phyloP scores from a whole-genome alignment of 2,888 invertebrate species.

The Erynnis tages region DNA sequence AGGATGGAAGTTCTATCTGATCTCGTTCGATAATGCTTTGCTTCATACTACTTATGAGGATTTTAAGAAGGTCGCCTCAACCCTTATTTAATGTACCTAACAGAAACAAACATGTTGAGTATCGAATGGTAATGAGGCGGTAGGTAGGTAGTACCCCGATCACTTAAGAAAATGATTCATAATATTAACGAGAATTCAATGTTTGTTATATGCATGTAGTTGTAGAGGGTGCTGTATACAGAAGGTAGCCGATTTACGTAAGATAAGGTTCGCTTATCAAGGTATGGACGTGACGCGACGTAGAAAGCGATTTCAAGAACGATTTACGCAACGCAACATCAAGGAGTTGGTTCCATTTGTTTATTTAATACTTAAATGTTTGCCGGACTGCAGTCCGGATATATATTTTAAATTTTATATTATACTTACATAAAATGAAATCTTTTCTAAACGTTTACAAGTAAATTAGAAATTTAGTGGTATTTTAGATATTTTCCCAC shows the following conservation, averaged over 20 bases:
- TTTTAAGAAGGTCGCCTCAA: too few species aligned
- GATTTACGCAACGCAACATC: slow-evolving; percentile 57
- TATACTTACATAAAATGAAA: not conserved
- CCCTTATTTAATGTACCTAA: too few species aligned
- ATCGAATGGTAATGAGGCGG: too few species aligned
- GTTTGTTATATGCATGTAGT: slow-evolving; percentile 7
- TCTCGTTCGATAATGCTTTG: too few species aligned
- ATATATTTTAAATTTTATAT: not conserved
- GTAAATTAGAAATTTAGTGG: too few species aligned
- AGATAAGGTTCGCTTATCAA: slow-evolving; percentile 54
- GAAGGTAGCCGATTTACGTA: slow-evolving; percentile 54
- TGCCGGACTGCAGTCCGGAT: not conserved
- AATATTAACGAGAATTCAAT: slow-evolving; percentile 8
- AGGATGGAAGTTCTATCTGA: too few species aligned
- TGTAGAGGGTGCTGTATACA: slow-evolving; percentile 7
- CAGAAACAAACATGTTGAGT: too few species aligned
- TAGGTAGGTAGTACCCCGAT: too few species aligned
- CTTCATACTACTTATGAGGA: too few species aligned
- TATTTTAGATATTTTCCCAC: too few species aligned
- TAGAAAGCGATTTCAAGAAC: slow-evolving; percentile 73
- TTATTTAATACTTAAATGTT: not conserved
- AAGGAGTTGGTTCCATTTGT: slow-evolving; percentile 49
- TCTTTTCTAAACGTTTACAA: too few species aligned
- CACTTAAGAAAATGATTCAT: too few species aligned
- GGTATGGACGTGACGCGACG: slow-evolving; percentile 59